Percentiles rank a stretch among this genome's conserved stretches.
phyloP scores from a whole-genome alignment of 1,140 invertebrate species.

The Dendroctonus ponderosae region DNA sequence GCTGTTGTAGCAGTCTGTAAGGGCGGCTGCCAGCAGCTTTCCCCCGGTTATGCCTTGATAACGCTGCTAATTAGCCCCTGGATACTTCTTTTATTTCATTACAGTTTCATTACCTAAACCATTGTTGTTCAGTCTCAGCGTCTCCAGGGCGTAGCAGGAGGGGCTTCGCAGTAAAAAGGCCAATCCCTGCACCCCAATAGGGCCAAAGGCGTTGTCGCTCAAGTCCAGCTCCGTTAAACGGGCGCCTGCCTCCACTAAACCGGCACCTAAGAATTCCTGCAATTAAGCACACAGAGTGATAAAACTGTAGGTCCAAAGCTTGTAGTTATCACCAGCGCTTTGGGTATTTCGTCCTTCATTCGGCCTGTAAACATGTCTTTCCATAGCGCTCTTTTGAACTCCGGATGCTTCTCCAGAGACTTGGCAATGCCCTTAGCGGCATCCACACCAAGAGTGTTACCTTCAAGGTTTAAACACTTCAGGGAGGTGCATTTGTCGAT shows the following conservation, averaged over 20 bases:
- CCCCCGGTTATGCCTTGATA: conserved; percentile 79
- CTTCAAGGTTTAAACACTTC: conserved; percentile 80
- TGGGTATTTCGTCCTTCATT: conserved; percentile 92
- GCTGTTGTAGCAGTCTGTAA: conserved; percentile 69
- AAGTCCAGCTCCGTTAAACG: conserved; percentile 84
- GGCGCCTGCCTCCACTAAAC: conserved; percentile 76
- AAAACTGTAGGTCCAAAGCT: neutral
- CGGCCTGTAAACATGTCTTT: conserved; percentile 96
- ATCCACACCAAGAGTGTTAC: conserved; percentile 89
- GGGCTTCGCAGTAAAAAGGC: conserved; percentile 80
- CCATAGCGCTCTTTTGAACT: conserved; percentile 83
- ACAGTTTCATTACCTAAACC: conserved; percentile 59
- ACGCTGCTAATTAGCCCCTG: neutral
- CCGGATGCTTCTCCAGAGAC: conserved; percentile 71
- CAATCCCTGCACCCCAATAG: conserved; percentile 89
- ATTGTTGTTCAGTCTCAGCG: conserved; percentile 90
- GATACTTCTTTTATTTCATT: neutral
- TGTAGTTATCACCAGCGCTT: conserved; percentile 66
- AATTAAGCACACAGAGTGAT: neutral
- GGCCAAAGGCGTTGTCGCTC: conserved; percentile 98
- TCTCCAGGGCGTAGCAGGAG: conserved; percentile 79
- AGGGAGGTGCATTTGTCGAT: conserved; percentile 63
- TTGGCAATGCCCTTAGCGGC: conserved; percentile 83
- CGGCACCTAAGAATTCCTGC: conserved; percentile 74
- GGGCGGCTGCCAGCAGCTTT: conserved; percentile 76